phyloP scores from a whole-genome alignment of 1,140 invertebrate genomes.

The Polyergus mexicanus region DNA sequence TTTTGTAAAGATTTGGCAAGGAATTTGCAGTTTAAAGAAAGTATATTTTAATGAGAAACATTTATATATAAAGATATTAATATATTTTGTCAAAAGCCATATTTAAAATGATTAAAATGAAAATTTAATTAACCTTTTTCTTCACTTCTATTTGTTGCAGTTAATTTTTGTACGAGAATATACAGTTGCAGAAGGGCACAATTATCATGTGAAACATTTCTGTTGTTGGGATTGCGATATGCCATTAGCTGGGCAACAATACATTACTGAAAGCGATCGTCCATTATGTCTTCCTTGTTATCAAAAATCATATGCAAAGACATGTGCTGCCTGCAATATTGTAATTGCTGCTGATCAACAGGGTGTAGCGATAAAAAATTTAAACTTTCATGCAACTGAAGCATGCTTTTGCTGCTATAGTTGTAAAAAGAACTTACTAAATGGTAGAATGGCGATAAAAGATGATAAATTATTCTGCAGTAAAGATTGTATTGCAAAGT shows the following conservation, averaged over 20 bases:
- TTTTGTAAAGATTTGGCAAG: not conserved
- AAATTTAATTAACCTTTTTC: not conserved
- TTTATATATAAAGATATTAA: too few species aligned
- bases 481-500: slow-evolving; percentile 83
- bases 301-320: slow-evolving; percentile 91
- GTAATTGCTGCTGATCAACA: slow-evolving; percentile 92
- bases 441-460: slow-evolving; percentile 89
- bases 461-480: slow-evolving; percentile 91
- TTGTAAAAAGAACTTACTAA: slow-evolving; percentile 91
- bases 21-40: not conserved
- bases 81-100: too few species aligned
- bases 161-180: slow-evolving; percentile 95
- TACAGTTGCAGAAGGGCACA: slow-evolving; percentile 93
- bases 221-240: slow-evolving; percentile 95
- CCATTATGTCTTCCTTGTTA: slow-evolving; percentile 94
- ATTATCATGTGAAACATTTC: slow-evolving; percentile 95
- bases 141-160: slow-evolving; percentile 78
- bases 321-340: slow-evolving; percentile 90
- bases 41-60: not conserved
- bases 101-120: too few species aligned
- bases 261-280: slow-evolving; percentile 92
- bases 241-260: slow-evolving; percentile 93
- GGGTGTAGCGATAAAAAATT: slow-evolving; percentile 91
- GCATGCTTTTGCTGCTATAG: slow-evolving; percentile 92
- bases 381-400: slow-evolving; percentile 92